phyloP scores from a whole-genome alignment of 1,140 invertebrate species.

The Drosophila erecta region DNA sequence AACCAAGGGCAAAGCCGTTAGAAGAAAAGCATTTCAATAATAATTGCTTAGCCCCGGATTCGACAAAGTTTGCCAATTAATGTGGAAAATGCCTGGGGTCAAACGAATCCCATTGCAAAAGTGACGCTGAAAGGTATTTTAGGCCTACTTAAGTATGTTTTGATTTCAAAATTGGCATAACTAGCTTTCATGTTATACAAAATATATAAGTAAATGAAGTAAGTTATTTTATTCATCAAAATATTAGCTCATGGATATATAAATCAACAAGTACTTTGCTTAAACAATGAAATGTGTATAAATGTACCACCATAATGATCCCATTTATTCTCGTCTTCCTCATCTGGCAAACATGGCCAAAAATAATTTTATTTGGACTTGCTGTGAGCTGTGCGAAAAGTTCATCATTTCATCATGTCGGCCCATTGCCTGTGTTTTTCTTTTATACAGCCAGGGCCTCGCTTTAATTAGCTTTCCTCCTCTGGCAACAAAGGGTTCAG shows the following conservation, averaged over 20 bases:
- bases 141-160: not conserved
- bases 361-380: conserved; percentile 34
- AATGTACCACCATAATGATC: no score
- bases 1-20: conserved; percentile 1
- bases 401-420: conserved; percentile 6
- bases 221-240: no score
- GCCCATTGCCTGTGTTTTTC: conserved; percentile 12
- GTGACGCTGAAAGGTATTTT: not conserved
- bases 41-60: conserved; percentile 52
- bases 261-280: no score
- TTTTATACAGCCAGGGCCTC: not conserved
- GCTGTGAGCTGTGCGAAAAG: conserved; percentile 4
- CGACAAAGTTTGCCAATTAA: conserved; percentile 60
- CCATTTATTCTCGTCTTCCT: not conserved
- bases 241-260: no score
- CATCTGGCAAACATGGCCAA: conserved; percentile 21
- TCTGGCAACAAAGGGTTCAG: not conserved
- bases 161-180: no score
- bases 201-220: no score
- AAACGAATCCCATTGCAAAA: conserved; percentile 1
- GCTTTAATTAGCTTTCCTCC: conserved; percentile 16
- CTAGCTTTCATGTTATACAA: no score
- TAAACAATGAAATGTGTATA: no score
- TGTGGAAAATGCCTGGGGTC: conserved; percentile 21
- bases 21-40: conserved; percentile 43